Base-by-base conservation (phyloP, 2,888 invertebrate genomes). In the Steinernema hermaphroditum region DNA sequence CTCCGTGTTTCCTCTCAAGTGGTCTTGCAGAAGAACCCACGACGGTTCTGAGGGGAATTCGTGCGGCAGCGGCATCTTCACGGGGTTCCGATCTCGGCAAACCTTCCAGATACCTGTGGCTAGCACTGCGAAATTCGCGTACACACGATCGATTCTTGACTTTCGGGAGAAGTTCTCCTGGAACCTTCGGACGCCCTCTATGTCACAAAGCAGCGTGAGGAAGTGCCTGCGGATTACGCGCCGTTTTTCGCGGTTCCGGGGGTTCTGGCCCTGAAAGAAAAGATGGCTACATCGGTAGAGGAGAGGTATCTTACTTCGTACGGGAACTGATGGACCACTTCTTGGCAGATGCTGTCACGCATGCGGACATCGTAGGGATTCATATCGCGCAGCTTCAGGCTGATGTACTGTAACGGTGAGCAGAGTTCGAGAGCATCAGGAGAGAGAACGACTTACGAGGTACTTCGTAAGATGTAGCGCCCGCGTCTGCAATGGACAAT, bases 1-100 rank as follows among this genome's bases (percentile, higher is more conserved):
- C 16, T 62, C 32, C 32, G 32, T 16, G 34, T 32, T 34, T 14
- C 62, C 29, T 12, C 27, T 62, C 16, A 62, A n/a, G 16, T 62
- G 62, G 6, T 62, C 62, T 2, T 27, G 62, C 16, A 62, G 62
- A 16, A 62, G 34, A 62, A 62, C 19, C 62, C 62, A 62, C 14
- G 62, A 29, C 16, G 62, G 62, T 4, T 62, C 62, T 6, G 9
- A 9, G 12, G 62, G 62, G 32, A 62, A 29, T 12, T 29, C 32
- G 62, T 34, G 16, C 16, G 16, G 12, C 62, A 4, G 6, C 46
- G 16, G 27, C 32, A 62, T 24, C 29, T 62, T 62, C 32, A 14
- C 62, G 2, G 62, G 34, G 16, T 62, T 62, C 16, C 62, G 29
- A 2, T 32, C 16, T 16, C 62, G 9, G 62, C 62, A 62, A 14